Evolutionary conservation across 2,797 vertebrate genomes (phyloP).

Genomic region (Brachyrhaphis roseni): DNA sequence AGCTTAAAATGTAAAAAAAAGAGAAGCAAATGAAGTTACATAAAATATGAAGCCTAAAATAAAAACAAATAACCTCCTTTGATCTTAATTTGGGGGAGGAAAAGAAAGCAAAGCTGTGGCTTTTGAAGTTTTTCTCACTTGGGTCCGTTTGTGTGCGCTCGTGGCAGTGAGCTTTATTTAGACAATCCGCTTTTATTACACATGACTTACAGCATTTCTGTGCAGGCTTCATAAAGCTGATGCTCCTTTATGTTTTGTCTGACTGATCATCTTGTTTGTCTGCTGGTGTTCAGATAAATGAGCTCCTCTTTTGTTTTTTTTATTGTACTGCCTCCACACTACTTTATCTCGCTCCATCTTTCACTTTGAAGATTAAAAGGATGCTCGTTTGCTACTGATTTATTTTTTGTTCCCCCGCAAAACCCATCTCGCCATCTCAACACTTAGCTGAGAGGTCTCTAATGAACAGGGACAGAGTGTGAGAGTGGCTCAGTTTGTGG

Average conservation of each 20-base stretch:
- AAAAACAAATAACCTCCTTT: conserved; percentile 42
- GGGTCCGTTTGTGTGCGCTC: conserved; percentile 38
- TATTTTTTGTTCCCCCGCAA: conserved; percentile 11
- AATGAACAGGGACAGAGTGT: conserved; percentile 34
- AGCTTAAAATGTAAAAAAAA: not conserved
- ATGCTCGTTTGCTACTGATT: conserved; percentile 35
- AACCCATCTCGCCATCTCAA: conserved; percentile 30
- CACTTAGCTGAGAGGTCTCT: conserved; percentile 17
- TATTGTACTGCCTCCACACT: conserved; percentile 4
- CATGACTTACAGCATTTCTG: conserved; percentile 24
- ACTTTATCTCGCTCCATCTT: conserved; percentile 21
- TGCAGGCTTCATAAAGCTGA: conserved; percentile 7
- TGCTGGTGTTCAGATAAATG: conserved; percentile 10
- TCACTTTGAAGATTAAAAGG: conserved; percentile 52
- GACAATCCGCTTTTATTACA: conserved; percentile 37
- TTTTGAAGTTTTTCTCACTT: conserved; percentile 39
- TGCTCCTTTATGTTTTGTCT: conserved; percentile 25
- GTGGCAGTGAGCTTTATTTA: conserved; percentile 39
- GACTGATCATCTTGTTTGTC: conserved; percentile 34
- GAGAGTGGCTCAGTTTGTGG: conserved; percentile 26
- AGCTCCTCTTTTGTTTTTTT: not conserved
- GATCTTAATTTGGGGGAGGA: conserved; percentile 35
- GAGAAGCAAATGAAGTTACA: conserved; percentile 7
- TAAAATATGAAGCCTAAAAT: conserved; percentile 28
- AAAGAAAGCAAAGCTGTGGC: not conserved